Percentiles rank a stretch among this genome's conserved stretches.
These are phyloP conservation scores for Sebastes iracundus DNA, from an alignment of 2,797 vertebrate species.

Conservation along the genomic window DNA sequence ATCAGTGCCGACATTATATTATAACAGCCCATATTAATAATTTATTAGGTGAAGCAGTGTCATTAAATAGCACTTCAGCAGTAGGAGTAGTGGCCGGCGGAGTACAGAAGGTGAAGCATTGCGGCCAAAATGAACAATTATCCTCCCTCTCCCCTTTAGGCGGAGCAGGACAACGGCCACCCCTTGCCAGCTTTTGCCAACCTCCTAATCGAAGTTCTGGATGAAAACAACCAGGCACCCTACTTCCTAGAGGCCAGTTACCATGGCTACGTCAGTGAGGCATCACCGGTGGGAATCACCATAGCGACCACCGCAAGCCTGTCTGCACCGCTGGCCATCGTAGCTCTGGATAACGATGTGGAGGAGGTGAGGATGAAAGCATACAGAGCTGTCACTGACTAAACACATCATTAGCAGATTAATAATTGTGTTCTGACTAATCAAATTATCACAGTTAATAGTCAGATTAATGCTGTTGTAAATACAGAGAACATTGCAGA, in stretches of 20 bases:
- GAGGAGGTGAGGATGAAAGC: slow-evolving; percentile 87
- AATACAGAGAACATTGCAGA: not conserved
- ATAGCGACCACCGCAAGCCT: slow-evolving; percentile 85
- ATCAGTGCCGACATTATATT: not conserved
- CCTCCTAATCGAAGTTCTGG: slow-evolving; percentile 94
- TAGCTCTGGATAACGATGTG: slow-evolving; percentile 94
- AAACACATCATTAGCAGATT: not conserved
- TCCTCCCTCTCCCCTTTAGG: slow-evolving; percentile 76
- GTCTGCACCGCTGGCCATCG: slow-evolving; percentile 85
- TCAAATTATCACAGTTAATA: not conserved
- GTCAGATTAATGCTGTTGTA: not conserved
- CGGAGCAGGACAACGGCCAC: slow-evolving; percentile 97
- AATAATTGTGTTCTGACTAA: not conserved
- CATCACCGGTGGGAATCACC: slow-evolving; percentile 91
- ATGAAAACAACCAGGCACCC: slow-evolving; percentile 96
- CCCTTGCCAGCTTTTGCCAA: slow-evolving; percentile 95
- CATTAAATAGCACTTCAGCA: slow-evolving; percentile 9
- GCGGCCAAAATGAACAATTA: not conserved
- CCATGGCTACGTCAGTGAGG: slow-evolving; percentile 92
- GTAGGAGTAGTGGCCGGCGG: not conserved
- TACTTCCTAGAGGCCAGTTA: slow-evolving; percentile 90
- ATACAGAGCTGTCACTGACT: not conserved
- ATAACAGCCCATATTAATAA: not conserved
- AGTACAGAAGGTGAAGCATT: not conserved
- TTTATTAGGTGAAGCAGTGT: not conserved